Conservation (phyloP, 1,140 invertebrate genomes). For the Semibalanus balanoides region DNA sequence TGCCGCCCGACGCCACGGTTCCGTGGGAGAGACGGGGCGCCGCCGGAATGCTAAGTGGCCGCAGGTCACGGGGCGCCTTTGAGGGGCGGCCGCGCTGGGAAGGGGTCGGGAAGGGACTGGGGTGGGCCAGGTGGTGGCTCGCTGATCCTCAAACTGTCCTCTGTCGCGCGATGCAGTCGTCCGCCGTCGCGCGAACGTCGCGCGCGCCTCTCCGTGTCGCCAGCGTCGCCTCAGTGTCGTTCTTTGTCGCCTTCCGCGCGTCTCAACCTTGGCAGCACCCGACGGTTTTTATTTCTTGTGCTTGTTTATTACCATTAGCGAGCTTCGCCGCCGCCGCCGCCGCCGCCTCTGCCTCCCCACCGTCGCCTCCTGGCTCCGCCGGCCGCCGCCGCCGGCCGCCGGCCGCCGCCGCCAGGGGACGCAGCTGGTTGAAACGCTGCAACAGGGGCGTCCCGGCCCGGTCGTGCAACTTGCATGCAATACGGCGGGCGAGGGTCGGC, state of each 20-base stretch:
- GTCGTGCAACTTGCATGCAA: slow-evolving; percentile 10
- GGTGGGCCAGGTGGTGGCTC: no score
- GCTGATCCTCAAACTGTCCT: no score
- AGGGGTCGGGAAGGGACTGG: no score
- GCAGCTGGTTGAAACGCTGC: slow-evolving; percentile 25
- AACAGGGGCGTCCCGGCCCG: slow-evolving; percentile 15
- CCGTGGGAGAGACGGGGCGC: no score
- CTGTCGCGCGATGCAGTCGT: no score
- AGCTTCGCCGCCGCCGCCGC: background rate
- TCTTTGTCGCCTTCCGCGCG: background rate
- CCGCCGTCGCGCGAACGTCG: no score
- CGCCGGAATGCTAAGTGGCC: no score
- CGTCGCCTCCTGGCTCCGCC: slow-evolving; percentile 22
- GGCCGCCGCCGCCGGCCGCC: slow-evolving; percentile 27
- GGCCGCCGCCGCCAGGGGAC: slow-evolving; percentile 28
- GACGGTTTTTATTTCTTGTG: background rate
- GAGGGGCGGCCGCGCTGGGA: background rate
- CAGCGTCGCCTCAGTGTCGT: no score
- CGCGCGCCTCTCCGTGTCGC: no score
- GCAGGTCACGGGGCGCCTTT: background rate
- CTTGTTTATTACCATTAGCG: background rate
- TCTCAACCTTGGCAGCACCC: background rate
- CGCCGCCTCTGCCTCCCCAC: background rate
- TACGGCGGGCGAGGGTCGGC: slow-evolving; percentile 4
- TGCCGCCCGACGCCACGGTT: no score